Percentiles rank a stretch among this genome's conserved stretches.
Conservation (phyloP, 2,888 invertebrate species). For the Aphidius colemani region DNA sequence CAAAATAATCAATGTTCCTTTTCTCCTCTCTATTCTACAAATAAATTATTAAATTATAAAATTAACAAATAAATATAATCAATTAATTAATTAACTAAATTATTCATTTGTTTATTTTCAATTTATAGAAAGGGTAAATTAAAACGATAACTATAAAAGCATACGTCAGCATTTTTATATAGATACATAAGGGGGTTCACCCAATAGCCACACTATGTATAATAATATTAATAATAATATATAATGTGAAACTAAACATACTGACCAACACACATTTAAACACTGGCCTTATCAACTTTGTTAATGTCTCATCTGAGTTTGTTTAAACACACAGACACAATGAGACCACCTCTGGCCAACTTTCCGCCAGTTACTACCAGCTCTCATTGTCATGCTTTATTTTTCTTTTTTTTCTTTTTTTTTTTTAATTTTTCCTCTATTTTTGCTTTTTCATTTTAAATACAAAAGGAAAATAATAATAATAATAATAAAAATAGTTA, state of each 20-base stretch:
- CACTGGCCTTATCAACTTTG: slow-evolving; percentile 19
- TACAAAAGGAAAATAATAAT: no score
- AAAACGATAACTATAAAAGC: no score
- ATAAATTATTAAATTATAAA: neutral
- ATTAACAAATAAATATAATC: neutral
- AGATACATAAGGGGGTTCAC: no score
- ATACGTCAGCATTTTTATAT: no score
- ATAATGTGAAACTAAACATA: neutral
- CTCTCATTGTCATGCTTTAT: neutral
- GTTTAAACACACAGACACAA: no score
- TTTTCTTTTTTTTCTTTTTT: neutral
- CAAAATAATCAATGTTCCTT: neutral
- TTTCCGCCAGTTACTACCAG: neutral
- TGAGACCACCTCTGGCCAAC: neutral
- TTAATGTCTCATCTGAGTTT: neutral
- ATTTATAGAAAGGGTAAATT: no score
- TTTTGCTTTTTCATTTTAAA: neutral
- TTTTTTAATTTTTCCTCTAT: neutral
- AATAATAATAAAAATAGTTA: no score
- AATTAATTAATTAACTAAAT: slow-evolving; percentile 5
- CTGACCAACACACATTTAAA: neutral
- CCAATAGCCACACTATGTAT: no score
- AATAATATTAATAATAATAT: neutral
- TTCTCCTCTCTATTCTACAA: neutral
- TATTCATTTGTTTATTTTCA: neutral